A percentile compares a stretch with the other conserved stretches of the same genome.
Evolutionary conservation across 2,888 invertebrate genomes (phyloP).

Genomic region (Plagiodera versicolora): DNA sequence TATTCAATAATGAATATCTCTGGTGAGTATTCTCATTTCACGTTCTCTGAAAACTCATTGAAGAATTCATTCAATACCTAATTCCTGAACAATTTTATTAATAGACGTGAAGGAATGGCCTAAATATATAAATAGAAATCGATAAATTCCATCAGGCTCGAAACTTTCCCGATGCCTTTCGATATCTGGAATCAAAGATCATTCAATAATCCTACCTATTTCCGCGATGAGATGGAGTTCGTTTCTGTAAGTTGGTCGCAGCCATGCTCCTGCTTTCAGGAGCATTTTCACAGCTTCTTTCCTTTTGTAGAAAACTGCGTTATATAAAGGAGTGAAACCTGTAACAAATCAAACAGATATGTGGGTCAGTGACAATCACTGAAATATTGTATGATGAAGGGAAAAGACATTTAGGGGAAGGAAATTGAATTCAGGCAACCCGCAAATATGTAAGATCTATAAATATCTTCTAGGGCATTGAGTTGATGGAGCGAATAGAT

Average conservation of each 20-base stretch:
- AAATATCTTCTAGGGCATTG: too few relatives aligned
- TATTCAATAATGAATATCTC: too few relatives aligned
- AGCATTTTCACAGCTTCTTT: constrained; percentile 45
- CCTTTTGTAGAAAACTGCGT: constrained; percentile 51
- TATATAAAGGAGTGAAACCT: constrained; percentile 51
- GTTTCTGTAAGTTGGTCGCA: constrained; percentile 46
- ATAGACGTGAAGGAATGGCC: too few relatives aligned
- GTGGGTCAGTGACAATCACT: not conserved
- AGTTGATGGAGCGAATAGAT: too few relatives aligned
- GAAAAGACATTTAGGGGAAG: too few relatives aligned
- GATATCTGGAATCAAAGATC: not conserved
- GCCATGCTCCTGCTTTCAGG: constrained; percentile 49
- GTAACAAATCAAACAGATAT: constrained; percentile 21
- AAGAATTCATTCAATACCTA: too few relatives aligned
- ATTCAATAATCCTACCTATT: constrained; percentile 23
- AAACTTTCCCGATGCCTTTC: not conserved
- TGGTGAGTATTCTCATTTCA: too few relatives aligned
- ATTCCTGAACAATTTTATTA: too few relatives aligned
- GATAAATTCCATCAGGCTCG: not conserved
- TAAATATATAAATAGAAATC: not conserved
- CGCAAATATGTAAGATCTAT: too few relatives aligned
- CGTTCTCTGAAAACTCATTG: too few relatives aligned
- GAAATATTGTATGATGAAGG: too few relatives aligned
- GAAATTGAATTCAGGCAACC: too few relatives aligned
- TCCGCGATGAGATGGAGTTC: constrained; percentile 52